These are phyloP conservation scores for Thamnophis sirtalis DNA, from an alignment of 2,113 vertebrate species.

Conservation along the genomic window DNA sequence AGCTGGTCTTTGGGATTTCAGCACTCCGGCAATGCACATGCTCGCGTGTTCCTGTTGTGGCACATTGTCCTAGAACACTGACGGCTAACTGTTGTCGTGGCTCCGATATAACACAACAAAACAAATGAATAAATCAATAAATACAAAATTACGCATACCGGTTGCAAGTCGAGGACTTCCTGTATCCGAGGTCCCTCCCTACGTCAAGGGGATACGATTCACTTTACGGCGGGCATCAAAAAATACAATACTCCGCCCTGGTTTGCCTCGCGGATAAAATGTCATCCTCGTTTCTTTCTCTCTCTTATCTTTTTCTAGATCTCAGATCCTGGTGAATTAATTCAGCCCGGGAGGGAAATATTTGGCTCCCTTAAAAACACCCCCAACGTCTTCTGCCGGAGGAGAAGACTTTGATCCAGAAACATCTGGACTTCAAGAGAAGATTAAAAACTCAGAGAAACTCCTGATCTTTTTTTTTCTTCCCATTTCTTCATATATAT, in stretches of 20 bases:
- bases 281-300: constrained; percentile 24
- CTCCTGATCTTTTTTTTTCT: background rate
- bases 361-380: constrained; percentile 47
- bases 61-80: no score
- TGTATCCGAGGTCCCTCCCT: no score
- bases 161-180: no score
- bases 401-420: constrained; percentile 48
- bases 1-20: no score
- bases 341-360: constrained; percentile 53
- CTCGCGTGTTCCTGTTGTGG: no score
- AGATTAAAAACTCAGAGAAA: background rate
- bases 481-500: background rate
- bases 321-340: constrained; percentile 72
- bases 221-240: no score
- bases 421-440: background rate
- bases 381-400: constrained; percentile 50
- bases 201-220: no score
- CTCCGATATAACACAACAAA: no score
- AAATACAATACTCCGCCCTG: background rate
- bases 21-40: no score
- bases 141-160: no score
- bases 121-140: no score
- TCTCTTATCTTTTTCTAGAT: constrained; percentile 64
- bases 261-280: constrained; percentile 31
- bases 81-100: no score